Conservation (phyloP, 2,113 vertebrate species). For the Chunga burmeisteri region DNA sequence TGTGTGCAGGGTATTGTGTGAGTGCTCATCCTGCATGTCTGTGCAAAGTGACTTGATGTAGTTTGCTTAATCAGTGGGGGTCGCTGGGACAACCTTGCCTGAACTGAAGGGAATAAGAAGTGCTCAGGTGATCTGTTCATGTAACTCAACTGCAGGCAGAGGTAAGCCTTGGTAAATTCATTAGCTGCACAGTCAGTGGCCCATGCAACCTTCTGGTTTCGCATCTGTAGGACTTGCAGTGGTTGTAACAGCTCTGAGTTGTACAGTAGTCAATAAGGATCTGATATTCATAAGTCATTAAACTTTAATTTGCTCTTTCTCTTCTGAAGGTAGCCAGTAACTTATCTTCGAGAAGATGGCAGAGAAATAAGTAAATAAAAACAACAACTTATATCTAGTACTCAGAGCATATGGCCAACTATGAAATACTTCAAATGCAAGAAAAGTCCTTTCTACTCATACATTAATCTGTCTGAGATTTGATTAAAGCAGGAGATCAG, state of each 20-base stretch:
- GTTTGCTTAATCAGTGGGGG: neutral
- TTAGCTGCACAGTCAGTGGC: neutral
- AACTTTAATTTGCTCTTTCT: neutral
- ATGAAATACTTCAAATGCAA: neutral
- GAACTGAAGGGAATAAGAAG: neutral
- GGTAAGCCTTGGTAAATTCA: neutral
- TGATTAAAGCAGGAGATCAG: neutral
- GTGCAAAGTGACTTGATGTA: neutral
- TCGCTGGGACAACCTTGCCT: neutral
- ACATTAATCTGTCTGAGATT: neutral
- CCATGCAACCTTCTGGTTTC: neutral
- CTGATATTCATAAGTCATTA: neutral
- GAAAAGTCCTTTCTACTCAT: neutral
- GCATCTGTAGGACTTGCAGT: neutral
- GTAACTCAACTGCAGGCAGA: neutral
- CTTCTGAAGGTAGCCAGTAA: neutral
- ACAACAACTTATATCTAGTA: neutral
- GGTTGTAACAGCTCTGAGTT: neutral
- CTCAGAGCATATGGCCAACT: neutral
- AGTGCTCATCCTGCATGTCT: accelerated
- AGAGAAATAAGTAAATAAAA: neutral
- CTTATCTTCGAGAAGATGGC: neutral
- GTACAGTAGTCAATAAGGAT: neutral
- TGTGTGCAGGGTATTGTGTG: neutral
- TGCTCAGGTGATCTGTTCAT: neutral